Evolutionary conservation across 1,140 invertebrate genomes (phyloP), one percentile per base, ranked within the genome.

Genomic region (Scaptodrosophila lebanonensis): DNA sequence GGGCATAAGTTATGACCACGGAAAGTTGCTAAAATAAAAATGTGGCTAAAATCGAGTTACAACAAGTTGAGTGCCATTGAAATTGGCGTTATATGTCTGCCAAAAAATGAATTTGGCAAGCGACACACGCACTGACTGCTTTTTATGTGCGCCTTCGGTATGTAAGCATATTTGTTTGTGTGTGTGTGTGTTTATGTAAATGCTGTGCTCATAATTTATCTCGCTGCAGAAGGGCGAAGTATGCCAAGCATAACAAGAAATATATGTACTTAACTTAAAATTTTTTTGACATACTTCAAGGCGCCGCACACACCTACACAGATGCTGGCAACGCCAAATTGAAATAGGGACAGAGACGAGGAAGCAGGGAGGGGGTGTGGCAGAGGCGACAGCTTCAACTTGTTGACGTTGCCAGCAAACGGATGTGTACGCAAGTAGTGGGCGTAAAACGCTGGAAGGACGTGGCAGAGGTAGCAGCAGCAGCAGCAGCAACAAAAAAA

Each of bases 311-410:
- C 22, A 25, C 22, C 3, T 8, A 25, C 22, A 25, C 22, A 25
- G 3, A 25, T 4, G 8, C 22, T 4, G 3, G 8, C 8, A 33
- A 8, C 43, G 12, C 35, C 9, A 47, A 0, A 60, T 2, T 25
- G 2, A 17, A 22, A 32, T 6, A 9, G 7, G 38, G 11, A 12
- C 5, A 16, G 25, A 9, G 29, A 25, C 6, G 27, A n/a, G 22
- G 5, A 39, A 13, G 38, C 35, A 56, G 29, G 44, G 12, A 22
- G 2, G 20, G 15, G 15, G 1, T 57, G 44, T 62, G 59, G 53
- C 53, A 62, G 53, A 64, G 67, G 73, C 73, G 72, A 77, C 75
- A 82, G 53, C 73, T 79, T 79, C 73, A 79, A 79, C 73, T 79
- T 79, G 73, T 79, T 79, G 73, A 79, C 73, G 73, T 73, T 71